These are phyloP conservation scores for Beroe ovata DNA, from an alignment of 37 sponge, comb jelly and placozoan genomes.

Conservation along the genomic window DNA sequence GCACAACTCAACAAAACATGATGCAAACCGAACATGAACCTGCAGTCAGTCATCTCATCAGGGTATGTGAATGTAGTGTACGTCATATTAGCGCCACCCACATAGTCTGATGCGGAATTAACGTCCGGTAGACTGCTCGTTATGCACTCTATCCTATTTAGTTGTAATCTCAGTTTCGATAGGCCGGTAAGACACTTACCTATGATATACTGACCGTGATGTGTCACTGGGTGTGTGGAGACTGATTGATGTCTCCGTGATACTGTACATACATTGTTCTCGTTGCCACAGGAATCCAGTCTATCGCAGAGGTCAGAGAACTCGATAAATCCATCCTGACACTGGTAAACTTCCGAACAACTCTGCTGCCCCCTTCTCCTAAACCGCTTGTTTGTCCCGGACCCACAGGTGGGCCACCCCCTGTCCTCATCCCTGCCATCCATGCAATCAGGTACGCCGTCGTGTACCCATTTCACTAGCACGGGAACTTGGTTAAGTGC, in stretches of 20 bases:
- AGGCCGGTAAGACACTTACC: neutral
- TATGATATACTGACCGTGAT: neutral
- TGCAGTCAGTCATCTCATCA: neutral
- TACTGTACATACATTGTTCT: neutral
- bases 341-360: neutral
- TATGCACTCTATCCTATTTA: neutral
- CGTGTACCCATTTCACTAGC: neutral
- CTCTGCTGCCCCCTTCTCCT: neutral
- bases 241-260: neutral
- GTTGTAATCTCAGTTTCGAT: neutral
- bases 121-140: neutral
- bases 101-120: neutral
- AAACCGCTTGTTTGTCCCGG: neutral
- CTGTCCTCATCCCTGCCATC: neutral
- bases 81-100: neutral
- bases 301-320: neutral
- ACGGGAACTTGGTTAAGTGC: neutral
- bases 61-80: neutral
- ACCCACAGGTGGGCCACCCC: neutral
- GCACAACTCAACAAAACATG: neutral
- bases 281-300: neutral
- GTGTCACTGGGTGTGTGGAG: neutral
- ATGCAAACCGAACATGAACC: neutral
- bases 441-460: neutral
- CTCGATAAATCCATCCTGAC: neutral